Conservation (phyloP, 2,113 vertebrate genomes). For the Fregata magnificens region DNA sequence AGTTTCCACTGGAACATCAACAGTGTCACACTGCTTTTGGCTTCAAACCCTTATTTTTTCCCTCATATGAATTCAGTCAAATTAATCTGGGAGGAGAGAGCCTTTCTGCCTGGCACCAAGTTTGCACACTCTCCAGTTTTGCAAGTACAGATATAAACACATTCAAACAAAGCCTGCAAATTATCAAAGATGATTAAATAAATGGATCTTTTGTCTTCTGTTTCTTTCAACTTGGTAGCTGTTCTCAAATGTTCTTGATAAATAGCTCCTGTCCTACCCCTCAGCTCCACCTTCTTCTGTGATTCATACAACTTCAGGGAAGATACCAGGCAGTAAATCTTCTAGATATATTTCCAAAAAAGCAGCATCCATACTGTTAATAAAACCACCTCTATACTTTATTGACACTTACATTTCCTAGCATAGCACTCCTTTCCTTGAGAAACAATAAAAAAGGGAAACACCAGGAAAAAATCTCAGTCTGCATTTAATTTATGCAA, state of each 20-base stretch:
- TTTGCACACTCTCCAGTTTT: background rate
- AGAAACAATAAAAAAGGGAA: background rate
- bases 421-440: background rate
- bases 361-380: background rate
- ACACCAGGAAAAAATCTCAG: background rate
- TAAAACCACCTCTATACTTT: background rate
- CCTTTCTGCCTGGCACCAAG: background rate
- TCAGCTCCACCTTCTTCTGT: background rate
- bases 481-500: background rate
- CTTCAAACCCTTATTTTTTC: background rate
- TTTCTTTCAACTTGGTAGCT: background rate
- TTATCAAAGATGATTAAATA: constrained; percentile 6
- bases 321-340: background rate
- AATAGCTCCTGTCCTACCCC: background rate
- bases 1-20: background rate
- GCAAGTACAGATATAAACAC: background rate
- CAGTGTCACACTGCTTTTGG: background rate
- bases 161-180: background rate
- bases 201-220: constrained; percentile 1
- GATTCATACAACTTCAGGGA: background rate
- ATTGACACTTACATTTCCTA: background rate
- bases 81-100: background rate
- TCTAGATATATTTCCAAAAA: background rate
- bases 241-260: background rate
- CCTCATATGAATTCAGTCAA: background rate